Evolutionary conservation across 2,888 invertebrate genomes (phyloP).

Genomic region (Hirtodrosophila trivittata): DNA sequence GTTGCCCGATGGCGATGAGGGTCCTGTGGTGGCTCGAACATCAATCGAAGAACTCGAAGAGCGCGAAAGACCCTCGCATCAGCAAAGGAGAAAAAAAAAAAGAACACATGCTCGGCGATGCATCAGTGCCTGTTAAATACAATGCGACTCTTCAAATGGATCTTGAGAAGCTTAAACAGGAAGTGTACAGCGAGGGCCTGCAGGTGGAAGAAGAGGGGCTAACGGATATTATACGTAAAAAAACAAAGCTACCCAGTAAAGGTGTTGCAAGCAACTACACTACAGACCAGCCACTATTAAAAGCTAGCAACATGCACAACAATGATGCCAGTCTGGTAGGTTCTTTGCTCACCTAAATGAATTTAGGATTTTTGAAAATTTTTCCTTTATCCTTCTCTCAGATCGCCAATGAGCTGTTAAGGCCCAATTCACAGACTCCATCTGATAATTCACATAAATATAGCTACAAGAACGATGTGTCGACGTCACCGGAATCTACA

Average conservation of each 20-base stretch:
- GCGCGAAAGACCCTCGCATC: conserved; percentile 69
- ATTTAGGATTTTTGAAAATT: conserved; percentile 13
- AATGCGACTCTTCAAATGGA: conserved; percentile 90
- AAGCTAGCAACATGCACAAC: conserved; percentile 64
- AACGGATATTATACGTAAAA: conserved; percentile 89
- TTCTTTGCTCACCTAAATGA: conserved; percentile 13
- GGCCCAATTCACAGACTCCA: conserved; percentile 62
- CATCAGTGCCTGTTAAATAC: conserved; percentile 74
- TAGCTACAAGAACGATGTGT: conserved; percentile 81
- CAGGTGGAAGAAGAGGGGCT: conserved; percentile 94
- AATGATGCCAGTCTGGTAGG: conserved; percentile 77
- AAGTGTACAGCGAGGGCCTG: conserved; percentile 91
- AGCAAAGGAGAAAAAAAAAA: no score
- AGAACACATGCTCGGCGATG: conserved; percentile 65
- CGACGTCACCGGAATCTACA: conserved; percentile 57
- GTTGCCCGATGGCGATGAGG: conserved; percentile 85
- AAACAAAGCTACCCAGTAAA: conserved; percentile 87
- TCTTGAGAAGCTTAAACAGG: conserved; percentile 92
- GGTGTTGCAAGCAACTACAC: conserved; percentile 75
- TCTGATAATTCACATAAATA: conserved; percentile 70
- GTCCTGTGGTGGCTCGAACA: conserved; percentile 60
- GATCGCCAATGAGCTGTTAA: conserved; percentile 82
- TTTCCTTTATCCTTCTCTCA: conserved; percentile 34
- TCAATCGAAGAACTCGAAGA: conserved; percentile 83
- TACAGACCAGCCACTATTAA: conserved; percentile 81